phyloP scores from a whole-genome alignment of 1,140 invertebrate genomes.

The Ceratina japonica region DNA sequence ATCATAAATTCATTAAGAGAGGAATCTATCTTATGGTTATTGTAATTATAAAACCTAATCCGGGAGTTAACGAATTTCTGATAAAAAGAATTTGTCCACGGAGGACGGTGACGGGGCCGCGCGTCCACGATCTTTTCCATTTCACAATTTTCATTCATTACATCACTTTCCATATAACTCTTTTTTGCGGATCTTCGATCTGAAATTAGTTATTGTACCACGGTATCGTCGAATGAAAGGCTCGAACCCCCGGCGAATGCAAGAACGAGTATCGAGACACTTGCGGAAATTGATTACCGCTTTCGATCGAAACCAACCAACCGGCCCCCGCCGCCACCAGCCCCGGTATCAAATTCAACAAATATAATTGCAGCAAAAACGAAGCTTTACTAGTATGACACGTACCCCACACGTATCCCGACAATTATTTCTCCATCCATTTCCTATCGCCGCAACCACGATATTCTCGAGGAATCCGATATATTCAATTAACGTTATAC shows the following conservation, averaged over 20 bases:
- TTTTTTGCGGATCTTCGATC: background rate
- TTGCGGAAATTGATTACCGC: conserved; percentile 63
- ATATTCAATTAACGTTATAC: conserved; percentile 66
- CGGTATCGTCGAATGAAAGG: conserved; percentile 13
- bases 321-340: too few relatives aligned
- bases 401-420: conserved; percentile 57
- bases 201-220: conserved; percentile 22
- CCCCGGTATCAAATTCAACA: conserved; percentile 62
- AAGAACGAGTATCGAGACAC: conserved; percentile 51
- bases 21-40: background rate
- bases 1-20: background rate
- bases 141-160: background rate
- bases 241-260: conserved; percentile 1
- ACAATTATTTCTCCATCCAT: conserved; percentile 66
- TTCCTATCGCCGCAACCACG: conserved; percentile 64
- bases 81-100: background rate
- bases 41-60: background rate
- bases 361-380: conserved; percentile 65
- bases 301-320: conserved; percentile 52
- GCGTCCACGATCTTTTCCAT: background rate
- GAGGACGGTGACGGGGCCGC: background rate
- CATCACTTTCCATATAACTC: background rate
- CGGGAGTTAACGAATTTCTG: background rate
- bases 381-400: conserved; percentile 61
- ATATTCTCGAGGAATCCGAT: conserved; percentile 65